These are phyloP conservation scores for Eulemur rufifrons DNA, from an alignment of 2,113 vertebrate genomes.

Conservation along the genomic window DNA sequence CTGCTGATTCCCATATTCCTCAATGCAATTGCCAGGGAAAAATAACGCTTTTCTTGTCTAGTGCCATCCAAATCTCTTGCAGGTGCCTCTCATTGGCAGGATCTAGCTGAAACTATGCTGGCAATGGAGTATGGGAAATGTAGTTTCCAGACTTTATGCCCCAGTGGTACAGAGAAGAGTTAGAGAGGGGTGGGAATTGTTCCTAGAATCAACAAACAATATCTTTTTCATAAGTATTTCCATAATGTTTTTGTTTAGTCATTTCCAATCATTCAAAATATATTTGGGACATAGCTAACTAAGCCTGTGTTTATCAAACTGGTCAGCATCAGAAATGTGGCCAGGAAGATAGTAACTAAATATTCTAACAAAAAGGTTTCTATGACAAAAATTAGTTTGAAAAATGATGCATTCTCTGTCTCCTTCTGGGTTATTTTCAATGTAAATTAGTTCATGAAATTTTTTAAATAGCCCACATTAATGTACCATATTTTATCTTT, in stretches of 20 bases:
- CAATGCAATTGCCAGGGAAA: constrained; percentile 1
- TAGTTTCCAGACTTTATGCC: neutral
- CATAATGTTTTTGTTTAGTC: neutral
- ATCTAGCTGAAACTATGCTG: neutral
- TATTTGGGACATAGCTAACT: neutral
- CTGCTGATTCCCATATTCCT: neutral
- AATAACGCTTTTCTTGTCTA: constrained; percentile 5
- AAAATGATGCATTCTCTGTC: neutral
- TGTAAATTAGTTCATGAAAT: neutral
- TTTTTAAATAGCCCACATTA: neutral
- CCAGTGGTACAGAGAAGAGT: neutral
- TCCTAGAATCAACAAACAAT: constrained; percentile 11
- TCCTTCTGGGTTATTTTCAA: neutral
- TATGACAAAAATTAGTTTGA: neutral
- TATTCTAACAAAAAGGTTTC: neutral
- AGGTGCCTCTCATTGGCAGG: neutral
- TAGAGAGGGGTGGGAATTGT: neutral
- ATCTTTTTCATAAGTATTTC: neutral
- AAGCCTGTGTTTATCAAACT: neutral
- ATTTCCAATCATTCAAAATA: neutral
- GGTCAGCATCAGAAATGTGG: neutral
- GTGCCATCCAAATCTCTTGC: neutral
- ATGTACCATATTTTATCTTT: neutral
- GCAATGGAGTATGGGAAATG: neutral
- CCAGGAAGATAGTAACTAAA: neutral